Evolutionary conservation across 2,113 vertebrate genomes (phyloP).

Genomic region (Cyanocitta stelleri): DNA sequence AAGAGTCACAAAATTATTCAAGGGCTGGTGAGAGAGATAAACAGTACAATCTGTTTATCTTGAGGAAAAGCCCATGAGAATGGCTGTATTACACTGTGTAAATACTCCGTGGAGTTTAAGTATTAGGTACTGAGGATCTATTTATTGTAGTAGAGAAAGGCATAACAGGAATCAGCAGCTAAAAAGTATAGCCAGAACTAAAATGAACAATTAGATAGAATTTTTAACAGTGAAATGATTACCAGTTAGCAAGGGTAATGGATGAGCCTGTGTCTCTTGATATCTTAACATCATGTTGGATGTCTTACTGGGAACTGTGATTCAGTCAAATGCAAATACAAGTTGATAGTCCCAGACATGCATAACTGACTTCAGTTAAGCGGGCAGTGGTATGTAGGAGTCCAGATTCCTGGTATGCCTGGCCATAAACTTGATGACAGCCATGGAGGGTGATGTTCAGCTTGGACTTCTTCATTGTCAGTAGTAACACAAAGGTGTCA

Average conservation of each 20-base stretch:
- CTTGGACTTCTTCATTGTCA: background rate
- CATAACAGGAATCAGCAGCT: background rate
- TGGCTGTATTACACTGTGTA: background rate
- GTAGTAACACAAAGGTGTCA: background rate
- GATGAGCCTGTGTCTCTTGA: background rate
- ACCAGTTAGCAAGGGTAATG: background rate
- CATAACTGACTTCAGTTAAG: background rate
- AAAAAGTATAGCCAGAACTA: background rate
- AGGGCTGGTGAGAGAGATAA: conserved; percentile 6
- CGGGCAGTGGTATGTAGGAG: background rate
- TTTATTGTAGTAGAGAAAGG: background rate
- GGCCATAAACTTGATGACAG: background rate
- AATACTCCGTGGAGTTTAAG: background rate
- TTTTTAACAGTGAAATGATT: background rate
- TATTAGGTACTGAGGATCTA: background rate
- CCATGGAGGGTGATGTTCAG: background rate
- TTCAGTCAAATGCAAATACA: background rate
- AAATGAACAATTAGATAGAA: background rate
- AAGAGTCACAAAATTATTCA: background rate
- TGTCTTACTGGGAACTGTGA: background rate
- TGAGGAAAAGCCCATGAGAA: background rate
- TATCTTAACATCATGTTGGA: background rate
- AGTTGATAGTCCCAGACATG: background rate
- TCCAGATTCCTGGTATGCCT: background rate
- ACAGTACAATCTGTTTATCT: conserved; percentile 37